Percentiles rank a stretch among this genome's conserved stretches.
Conservation (phyloP, 2,888 invertebrate genomes). For the Thymelicus lineola region DNA sequence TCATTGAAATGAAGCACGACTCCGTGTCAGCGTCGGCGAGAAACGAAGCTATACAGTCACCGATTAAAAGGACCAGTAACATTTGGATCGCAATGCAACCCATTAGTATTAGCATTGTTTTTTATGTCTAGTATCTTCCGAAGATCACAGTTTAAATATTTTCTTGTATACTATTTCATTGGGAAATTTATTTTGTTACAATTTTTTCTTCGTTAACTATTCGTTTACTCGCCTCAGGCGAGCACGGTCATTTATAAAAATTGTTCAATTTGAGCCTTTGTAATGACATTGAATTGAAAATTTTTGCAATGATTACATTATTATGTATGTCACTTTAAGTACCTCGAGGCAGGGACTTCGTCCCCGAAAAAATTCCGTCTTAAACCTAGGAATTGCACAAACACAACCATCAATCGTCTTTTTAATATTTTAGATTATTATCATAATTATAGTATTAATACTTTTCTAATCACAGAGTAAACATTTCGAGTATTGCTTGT, state of each 20-base stretch:
- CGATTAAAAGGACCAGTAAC: background rate
- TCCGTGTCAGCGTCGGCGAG: constrained; percentile 4
- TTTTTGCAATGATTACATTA: background rate
- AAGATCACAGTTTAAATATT: no score
- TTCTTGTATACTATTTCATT: no score
- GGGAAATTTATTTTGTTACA: no score
- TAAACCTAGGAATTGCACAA: constrained; percentile 81
- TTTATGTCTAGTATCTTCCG: no score
- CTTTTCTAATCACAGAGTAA: constrained; percentile 74
- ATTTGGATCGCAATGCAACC: background rate
- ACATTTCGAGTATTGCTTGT: constrained; percentile 73
- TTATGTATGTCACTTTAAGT: constrained; percentile 38
- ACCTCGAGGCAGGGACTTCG: constrained; percentile 57
- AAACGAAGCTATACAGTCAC: background rate
- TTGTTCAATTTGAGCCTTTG: background rate
- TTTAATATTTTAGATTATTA: constrained; percentile 48
- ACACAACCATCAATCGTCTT: constrained; percentile 82
- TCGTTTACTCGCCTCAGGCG: background rate
- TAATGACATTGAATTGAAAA: background rate
- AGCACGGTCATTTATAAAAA: background rate
- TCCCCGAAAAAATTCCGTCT: constrained; percentile 61
- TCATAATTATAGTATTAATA: constrained; percentile 55
- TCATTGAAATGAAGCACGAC: background rate
- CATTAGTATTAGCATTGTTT: no score
- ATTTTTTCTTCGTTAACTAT: no score